A percentile compares a stretch with the other conserved stretches of the same genome.
These are phyloP conservation scores for Buteo buteo DNA, from an alignment of 2,113 vertebrate species.

Conservation along the genomic window DNA sequence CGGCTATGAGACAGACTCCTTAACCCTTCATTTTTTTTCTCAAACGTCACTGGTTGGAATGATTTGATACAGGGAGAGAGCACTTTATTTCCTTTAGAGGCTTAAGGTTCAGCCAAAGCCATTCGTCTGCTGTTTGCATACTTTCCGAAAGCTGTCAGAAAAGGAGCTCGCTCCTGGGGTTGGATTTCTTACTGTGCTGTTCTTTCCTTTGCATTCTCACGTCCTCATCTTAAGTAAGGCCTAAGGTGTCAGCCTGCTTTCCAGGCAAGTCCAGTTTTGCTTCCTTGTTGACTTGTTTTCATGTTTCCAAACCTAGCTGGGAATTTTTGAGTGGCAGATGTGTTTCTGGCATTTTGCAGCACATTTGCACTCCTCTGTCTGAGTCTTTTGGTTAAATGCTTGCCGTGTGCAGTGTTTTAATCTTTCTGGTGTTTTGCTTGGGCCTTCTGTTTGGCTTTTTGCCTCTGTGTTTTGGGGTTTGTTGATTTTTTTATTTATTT, in stretches of 20 bases:
- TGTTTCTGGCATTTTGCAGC: background rate
- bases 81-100: background rate
- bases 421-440: background rate
- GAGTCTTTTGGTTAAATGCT: background rate
- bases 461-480: background rate
- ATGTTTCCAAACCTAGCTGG: background rate
- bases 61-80: background rate
- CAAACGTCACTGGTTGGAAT: background rate
- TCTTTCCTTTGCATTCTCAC: background rate
- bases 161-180: background rate
- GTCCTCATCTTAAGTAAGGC: background rate
- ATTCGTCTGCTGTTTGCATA: background rate
- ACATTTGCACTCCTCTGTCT: background rate
- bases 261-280: background rate
- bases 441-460: background rate
- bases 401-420: background rate
- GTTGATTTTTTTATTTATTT: no score
- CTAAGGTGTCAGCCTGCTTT: background rate
- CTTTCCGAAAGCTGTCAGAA: background rate
- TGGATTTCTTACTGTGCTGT: background rate
- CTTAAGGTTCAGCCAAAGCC: background rate
- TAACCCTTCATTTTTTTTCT: accelerated
- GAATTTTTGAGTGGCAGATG: background rate
- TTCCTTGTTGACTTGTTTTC: background rate
- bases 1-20: accelerated